phyloP scores from a whole-genome alignment of 1,140 invertebrate species.

The Drosophila carrolli region DNA sequence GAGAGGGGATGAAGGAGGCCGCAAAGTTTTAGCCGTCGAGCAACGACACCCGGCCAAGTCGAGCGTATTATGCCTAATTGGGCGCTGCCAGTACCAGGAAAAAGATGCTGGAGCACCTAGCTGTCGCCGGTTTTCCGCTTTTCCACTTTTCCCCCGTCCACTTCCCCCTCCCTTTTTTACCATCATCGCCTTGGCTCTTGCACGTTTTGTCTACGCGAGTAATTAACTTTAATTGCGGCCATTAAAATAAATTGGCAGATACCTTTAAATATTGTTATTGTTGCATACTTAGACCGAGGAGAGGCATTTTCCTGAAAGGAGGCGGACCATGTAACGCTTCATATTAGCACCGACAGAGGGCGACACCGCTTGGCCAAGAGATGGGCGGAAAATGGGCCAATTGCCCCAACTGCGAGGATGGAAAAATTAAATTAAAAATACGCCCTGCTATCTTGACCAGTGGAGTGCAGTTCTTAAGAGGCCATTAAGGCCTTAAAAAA shows the following conservation, averaged over 20 bases:
- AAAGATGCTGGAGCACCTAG: slow-evolving; percentile 52
- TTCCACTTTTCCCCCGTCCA: slow-evolving; percentile 15
- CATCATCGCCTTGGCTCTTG: slow-evolving; percentile 60
- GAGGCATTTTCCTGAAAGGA: slow-evolving; percentile 4
- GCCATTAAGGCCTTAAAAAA: slow-evolving; percentile 3
- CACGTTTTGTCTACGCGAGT: slow-evolving; percentile 84
- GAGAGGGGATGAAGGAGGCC: slow-evolving; percentile 20
- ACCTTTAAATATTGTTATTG: slow-evolving; percentile 84
- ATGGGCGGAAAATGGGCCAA: slow-evolving; percentile 5
- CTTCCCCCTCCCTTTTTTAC: neutral
- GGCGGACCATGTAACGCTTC: slow-evolving; percentile 25
- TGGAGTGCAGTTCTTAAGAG: slow-evolving; percentile 22
- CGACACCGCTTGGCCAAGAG: slow-evolving; percentile 1
- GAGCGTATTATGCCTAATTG: slow-evolving; percentile 82
- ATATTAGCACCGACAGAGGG: slow-evolving; percentile 28
- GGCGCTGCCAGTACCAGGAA: slow-evolving; percentile 66
- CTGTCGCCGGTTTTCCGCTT: slow-evolving; percentile 45
- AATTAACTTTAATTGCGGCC: slow-evolving; percentile 84
- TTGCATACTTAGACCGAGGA: slow-evolving; percentile 67
- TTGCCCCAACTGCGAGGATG: slow-evolving; percentile 17
- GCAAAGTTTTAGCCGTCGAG: slow-evolving; percentile 67
- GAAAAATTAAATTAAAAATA: slow-evolving; percentile 55
- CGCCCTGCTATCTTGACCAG: slow-evolving; percentile 20
- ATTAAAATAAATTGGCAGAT: slow-evolving; percentile 84
- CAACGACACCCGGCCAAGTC: slow-evolving; percentile 65